Evolutionary conservation across 92 coral and sea anemone genomes (phyloP).

Genomic region (Nematostella vectensis): DNA sequence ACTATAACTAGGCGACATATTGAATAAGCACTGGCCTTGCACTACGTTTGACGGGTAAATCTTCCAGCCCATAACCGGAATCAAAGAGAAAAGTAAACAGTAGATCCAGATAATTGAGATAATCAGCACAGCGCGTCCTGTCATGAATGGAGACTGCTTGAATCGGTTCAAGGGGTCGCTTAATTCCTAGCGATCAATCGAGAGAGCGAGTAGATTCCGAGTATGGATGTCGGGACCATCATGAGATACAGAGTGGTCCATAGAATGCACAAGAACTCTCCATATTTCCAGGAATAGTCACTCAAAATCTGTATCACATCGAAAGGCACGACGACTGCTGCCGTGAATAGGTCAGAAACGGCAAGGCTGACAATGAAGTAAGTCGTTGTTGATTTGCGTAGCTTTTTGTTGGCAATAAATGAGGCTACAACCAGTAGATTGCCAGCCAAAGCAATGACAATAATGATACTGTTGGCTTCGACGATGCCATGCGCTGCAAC

Average conservation of each 20-base stretch:
- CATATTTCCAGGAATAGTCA: constrained; percentile 36
- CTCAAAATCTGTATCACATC: constrained; percentile 46
- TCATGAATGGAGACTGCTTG: constrained; percentile 50
- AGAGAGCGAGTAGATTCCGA: constrained; percentile 45
- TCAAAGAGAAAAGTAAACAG: constrained; percentile 52
- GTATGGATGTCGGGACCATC: constrained; percentile 62
- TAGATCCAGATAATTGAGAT: constrained; percentile 48
- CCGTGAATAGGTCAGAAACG: constrained; percentile 64
- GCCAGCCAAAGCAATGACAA: constrained; percentile 46
- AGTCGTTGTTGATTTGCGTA: constrained; percentile 42
- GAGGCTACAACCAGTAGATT: constrained; percentile 43
- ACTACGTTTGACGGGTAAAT: constrained; percentile 2
- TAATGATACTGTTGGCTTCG: constrained; percentile 21
- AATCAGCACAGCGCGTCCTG: constrained; percentile 29
- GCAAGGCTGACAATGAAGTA: constrained; percentile 69
- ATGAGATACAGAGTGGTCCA: constrained; percentile 56
- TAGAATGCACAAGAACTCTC: constrained; percentile 30
- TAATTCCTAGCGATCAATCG: constrained; percentile 44
- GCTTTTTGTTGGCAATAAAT: constrained; percentile 32
- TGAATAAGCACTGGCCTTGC: constrained; percentile 28
- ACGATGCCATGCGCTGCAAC: too few species aligned
- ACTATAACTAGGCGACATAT: constrained; percentile 38
- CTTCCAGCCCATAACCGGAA: constrained; percentile 71
- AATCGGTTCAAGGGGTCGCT: constrained; percentile 48
- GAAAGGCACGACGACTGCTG: constrained; percentile 50